Base-by-base conservation (phyloP, 1,140 invertebrate genomes). In the Orussus abietinus region DNA sequence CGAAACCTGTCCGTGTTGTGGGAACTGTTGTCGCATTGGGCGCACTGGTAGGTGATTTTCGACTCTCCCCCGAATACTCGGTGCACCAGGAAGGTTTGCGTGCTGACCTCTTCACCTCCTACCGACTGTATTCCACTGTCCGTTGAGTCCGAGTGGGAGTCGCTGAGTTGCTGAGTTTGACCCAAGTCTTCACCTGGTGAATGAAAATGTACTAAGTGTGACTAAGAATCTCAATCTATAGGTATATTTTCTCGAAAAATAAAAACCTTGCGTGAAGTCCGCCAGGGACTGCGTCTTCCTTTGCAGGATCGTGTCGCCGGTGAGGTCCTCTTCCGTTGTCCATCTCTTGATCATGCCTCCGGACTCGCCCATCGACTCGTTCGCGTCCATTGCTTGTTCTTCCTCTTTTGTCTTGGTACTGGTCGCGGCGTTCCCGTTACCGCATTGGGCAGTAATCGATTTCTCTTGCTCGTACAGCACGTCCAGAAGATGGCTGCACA, bases 1-100 rank as follows among this genome's bases (percentile, higher is more conserved):
- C 85, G 78, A 66, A 91, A 91, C 36, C 78, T 78, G 59, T 91
- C 88, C 5, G 79, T 80, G 10, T 84, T 82, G 22, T 80, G 73
- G 3, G 86, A 90, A 33, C 80, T 77, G 3, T 77, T 80, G 26
- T 77, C 69, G 61, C 88, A 92, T 5, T 76, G 76, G 1, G 77
- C 69, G 57, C 89, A 92, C 39, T 78, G 78, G 10, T 86, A 82
- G 0, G 81, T 82, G 1, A 85, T 86, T 9, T 81, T 75, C 10
- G 85, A 68, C 41, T 84, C 80, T 1, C 89, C 89, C 4, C 85
- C 84, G 57, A 91, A 88, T 3, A 78, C 78, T 37, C 79, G 76
- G 45, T 87, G 81, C 1, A 88, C 80, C 13, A 85, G 57, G 11
- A 75, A 74, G 17, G 56, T 52, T 3, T 66, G 65, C 6, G 64